phyloP scores from a whole-genome alignment of 2,888 invertebrate species.

The Ectemnius lituratus region DNA sequence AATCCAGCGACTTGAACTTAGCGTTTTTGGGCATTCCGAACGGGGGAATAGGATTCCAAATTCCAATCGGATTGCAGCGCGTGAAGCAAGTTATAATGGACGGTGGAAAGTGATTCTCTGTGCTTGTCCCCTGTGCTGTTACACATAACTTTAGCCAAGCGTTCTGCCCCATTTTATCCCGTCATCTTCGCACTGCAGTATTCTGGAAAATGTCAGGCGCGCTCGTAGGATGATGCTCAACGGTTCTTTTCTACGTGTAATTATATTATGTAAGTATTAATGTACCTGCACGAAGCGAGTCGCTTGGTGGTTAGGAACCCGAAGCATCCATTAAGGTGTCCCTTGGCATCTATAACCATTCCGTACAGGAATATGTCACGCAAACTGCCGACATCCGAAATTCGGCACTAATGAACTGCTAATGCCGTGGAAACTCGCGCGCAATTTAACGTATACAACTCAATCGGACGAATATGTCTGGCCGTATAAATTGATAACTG shows the following conservation, averaged over 20 bases:
- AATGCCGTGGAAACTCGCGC: no score
- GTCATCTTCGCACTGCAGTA: conserved; percentile 8
- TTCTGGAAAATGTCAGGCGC: conserved; percentile 47
- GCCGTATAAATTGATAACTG: no score
- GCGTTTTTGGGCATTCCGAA: no score
- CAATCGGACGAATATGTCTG: no score
- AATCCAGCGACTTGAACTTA: no score
- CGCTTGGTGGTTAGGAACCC: conserved; percentile 69
- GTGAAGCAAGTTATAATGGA: conserved; percentile 57
- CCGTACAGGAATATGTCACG: no score
- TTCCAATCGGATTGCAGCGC: conserved; percentile 15
- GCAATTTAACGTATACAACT: no score
- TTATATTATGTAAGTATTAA: conserved; percentile 51
- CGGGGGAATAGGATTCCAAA: no score
- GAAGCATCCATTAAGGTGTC: conserved; percentile 67
- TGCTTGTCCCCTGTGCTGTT: conserved; percentile 6
- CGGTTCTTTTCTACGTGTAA: conserved; percentile 35
- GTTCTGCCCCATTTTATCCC: conserved; percentile 10
- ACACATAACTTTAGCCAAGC: no score
- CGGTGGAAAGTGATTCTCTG: conserved; percentile 50
- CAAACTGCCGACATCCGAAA: no score
- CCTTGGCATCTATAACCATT: conserved; percentile 50
- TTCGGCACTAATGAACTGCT: no score
- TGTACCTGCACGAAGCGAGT: conserved; percentile 29
- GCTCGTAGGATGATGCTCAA: conserved; percentile 44